These are phyloP conservation scores for Noturus placidus DNA, from an alignment of 2,113 vertebrate species.

Conservation along the genomic window DNA sequence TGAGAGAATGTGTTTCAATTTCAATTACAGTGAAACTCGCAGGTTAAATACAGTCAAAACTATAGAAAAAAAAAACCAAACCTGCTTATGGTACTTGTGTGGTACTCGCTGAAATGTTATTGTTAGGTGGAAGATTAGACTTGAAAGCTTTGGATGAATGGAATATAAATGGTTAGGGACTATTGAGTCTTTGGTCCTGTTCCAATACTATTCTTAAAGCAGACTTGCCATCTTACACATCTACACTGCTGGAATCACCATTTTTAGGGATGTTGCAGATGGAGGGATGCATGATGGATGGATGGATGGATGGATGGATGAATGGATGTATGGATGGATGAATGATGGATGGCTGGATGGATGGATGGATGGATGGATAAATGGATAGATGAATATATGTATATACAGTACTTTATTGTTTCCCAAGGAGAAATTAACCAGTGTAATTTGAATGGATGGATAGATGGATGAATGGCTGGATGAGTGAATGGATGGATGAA, in stretches of 20 bases:
- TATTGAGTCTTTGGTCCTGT: not conserved
- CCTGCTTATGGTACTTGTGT: not conserved
- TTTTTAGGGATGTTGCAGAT: not conserved
- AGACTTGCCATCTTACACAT: not conserved
- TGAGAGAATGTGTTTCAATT: constrained; percentile 13
- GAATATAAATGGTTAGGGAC: not conserved
- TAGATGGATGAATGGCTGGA: too few species aligned
- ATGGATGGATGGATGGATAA: too few species aligned
- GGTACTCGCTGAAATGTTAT: not conserved
- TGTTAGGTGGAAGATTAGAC: not conserved
- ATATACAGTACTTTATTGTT: too few species aligned
- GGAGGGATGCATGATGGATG: not conserved
- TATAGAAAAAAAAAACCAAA: not conserved
- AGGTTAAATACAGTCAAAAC: not conserved
- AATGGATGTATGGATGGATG: not conserved
- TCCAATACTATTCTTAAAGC: not conserved
- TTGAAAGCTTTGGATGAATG: not conserved
- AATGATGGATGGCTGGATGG: too few species aligned
- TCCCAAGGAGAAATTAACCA: too few species aligned
- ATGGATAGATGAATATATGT: too few species aligned
- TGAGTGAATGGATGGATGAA: too few species aligned
- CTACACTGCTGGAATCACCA: not conserved
- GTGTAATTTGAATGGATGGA: too few species aligned
- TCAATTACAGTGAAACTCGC: not conserved
- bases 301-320: not conserved